Evolutionary conservation across 2,113 vertebrate genomes (phyloP).

Genomic region (Megaleporinus macrocephalus): DNA sequence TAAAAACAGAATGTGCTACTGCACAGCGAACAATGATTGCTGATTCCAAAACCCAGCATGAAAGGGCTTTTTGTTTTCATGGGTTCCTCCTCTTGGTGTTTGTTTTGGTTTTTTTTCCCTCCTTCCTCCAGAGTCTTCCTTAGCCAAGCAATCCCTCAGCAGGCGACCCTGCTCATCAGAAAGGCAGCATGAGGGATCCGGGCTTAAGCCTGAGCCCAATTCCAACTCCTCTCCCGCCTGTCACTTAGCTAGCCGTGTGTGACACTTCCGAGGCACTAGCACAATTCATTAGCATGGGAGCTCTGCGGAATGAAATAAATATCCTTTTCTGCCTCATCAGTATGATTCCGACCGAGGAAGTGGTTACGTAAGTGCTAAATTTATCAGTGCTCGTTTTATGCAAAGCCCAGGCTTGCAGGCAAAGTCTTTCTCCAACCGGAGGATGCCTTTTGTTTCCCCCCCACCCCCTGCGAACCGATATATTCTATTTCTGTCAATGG

Average conservation of each 20-base stretch:
- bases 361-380: slow-evolving; percentile 80
- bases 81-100: background rate
- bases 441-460: slow-evolving; percentile 67
- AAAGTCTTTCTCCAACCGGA: slow-evolving; percentile 62
- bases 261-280: slow-evolving; percentile 59
- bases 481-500: slow-evolving; percentile 64
- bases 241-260: slow-evolving; percentile 53
- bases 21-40: background rate
- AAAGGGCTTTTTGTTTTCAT: slow-evolving; percentile 19
- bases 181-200: slow-evolving; percentile 51
- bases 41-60: slow-evolving; percentile 28
- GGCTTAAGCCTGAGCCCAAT: slow-evolving; percentile 48
- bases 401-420: slow-evolving; percentile 74
- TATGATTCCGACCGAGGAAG: slow-evolving; percentile 73
- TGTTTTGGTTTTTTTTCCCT: slow-evolving; percentile 14
- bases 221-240: slow-evolving; percentile 38
- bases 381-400: slow-evolving; percentile 79
- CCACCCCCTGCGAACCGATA: slow-evolving; percentile 58
- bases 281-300: slow-evolving; percentile 63
- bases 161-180: slow-evolving; percentile 53
- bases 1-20: slow-evolving; percentile 41
- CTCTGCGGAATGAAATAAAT: slow-evolving; percentile 64
- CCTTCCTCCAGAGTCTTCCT: background rate
- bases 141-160: slow-evolving; percentile 44
- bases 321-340: slow-evolving; percentile 77